Evolutionary conservation across 2,888 invertebrate species (phyloP), one percentile per base, ranked within the genome.

Genomic region (Mantis religiosa): DNA sequence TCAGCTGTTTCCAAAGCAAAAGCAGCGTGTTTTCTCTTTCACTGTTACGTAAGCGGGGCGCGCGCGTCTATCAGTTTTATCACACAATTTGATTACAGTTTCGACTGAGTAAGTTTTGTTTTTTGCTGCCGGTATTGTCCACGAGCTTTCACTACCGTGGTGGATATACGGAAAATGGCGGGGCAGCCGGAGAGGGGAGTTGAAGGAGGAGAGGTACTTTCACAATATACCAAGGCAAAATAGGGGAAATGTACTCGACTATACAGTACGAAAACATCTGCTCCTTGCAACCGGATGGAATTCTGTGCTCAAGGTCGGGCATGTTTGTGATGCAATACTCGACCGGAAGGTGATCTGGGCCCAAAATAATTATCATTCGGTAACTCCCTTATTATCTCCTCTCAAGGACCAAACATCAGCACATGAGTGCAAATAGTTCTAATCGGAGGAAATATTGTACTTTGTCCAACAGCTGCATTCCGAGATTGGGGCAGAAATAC

Each of bases 151-250:
- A 85, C 88, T 88, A 54, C 41, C 88, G 71, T 84, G 34, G 71
- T 84, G 81, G 88, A 88, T 87, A 82, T 88, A 82, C 30, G 81
- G 88, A 88, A 88, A 88, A 88, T 88, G 88, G 88, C 81, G 41
- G 41, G 83, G 84, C 83, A 83, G 83, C 71, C 25, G 83, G 86
- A 87, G 82, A 30, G 28, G 47, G 83, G 71, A 30, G 86, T 27
- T 28, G 41, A 83, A 82, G 84, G 85, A 47, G 28, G 85, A 47
- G 28, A 85, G 47, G 83, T 84, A 89, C 89, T 89, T 89, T 89
- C 89, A 89, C 89, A 88, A 88, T 88, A 89, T 83, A 88, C 88
- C 89, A 88, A 88, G 87, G 88, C 82, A 87, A 88, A 88, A 85
- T 81, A 84, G 83, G 88, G 89, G 85, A 84, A 89, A 89, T 87